Evolutionary conservation across 2,113 vertebrate species (phyloP).

Genomic region (Oreochromis tanganicae): DNA sequence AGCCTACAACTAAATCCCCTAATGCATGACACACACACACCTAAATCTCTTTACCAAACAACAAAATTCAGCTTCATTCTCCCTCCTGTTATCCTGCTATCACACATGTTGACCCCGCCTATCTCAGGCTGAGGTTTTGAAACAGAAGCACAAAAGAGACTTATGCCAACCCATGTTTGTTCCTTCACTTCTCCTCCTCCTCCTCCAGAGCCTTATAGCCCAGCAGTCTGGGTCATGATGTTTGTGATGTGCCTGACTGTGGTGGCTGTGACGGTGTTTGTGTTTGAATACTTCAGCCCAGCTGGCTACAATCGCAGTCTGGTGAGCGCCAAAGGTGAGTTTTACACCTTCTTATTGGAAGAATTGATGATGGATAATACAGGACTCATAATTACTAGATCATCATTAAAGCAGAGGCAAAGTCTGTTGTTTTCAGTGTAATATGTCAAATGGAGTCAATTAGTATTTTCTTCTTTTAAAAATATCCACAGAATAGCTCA

Average conservation of each 20-base stretch:
- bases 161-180: conserved; percentile 13
- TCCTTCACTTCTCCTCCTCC: background rate
- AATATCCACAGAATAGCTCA: background rate
- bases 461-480: background rate
- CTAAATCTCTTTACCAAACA: conserved; percentile 43
- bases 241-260: conserved; percentile 98
- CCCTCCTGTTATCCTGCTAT: background rate
- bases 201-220: conserved; percentile 76
- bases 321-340: conserved; percentile 89
- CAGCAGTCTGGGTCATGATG: conserved; percentile 92
- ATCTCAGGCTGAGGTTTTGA: background rate
- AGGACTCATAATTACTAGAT: background rate
- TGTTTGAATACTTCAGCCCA: conserved; percentile 95
- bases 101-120: background rate
- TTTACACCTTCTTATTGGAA: background rate
- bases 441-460: background rate
- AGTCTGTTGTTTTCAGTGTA: background rate
- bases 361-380: background rate
- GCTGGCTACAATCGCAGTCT: conserved; percentile 94
- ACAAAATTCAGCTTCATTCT: conserved; percentile 19
- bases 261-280: conserved; percentile 91
- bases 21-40: conserved; percentile 1
- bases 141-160: background rate
- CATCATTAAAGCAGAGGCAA: background rate
- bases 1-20: conserved; percentile 50